phyloP scores from a whole-genome alignment of 2,888 invertebrate genomes.

The Ornithoptera priamus region DNA sequence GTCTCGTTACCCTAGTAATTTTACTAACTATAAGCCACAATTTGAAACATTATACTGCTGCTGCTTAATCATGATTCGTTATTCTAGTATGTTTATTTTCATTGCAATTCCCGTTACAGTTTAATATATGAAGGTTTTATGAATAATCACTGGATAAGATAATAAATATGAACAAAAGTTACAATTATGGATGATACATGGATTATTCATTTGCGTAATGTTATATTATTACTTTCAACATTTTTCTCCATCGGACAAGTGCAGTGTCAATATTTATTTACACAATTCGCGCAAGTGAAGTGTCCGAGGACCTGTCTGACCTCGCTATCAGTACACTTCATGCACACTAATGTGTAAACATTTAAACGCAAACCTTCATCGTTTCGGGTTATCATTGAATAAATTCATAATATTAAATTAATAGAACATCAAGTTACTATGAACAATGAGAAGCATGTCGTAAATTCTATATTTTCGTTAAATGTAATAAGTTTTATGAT shows the following conservation, averaged over 20 bases:
- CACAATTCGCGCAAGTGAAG: constrained; percentile 11
- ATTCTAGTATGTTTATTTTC: background rate
- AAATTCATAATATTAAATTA: too few species aligned
- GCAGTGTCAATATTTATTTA: constrained; percentile 19
- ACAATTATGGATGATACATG: too few species aligned
- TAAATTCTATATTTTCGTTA: background rate
- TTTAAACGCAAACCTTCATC: too few species aligned
- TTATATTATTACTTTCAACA: background rate
- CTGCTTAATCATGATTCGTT: too few species aligned
- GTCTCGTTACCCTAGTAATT: too few species aligned
- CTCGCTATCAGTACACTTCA: background rate
- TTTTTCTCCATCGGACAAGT: background rate
- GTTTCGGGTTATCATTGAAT: too few species aligned
- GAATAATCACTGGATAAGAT: background rate
- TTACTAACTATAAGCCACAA: too few species aligned
- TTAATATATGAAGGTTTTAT: background rate
- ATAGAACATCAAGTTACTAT: too few species aligned
- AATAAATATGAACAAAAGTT: too few species aligned
- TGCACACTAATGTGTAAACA: constrained; percentile 1
- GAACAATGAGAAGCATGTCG: background rate
- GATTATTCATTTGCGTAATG: background rate
- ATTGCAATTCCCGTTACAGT: background rate
- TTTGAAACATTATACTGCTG: too few species aligned
- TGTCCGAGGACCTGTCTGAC: constrained; percentile 6
- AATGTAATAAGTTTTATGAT: too few species aligned